Evolutionary conservation across 2,888 invertebrate species (phyloP).

Genomic region (Aphodius granarius): DNA sequence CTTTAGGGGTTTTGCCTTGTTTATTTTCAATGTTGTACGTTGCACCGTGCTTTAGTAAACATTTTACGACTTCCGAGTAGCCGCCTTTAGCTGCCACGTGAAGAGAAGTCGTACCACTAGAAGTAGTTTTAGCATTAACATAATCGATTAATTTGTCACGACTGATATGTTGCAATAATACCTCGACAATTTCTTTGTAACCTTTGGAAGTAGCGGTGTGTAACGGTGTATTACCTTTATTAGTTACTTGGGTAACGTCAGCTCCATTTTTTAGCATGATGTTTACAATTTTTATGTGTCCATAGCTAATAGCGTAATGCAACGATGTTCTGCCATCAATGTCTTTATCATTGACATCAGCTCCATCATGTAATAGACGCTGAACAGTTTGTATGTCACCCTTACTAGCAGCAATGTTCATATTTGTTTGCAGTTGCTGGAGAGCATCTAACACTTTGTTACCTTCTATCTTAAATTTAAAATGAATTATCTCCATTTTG

Average conservation of each 20-base stretch:
- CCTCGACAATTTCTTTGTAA: constrained; percentile 21
- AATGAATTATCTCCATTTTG: too few species aligned
- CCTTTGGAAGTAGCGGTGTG: constrained; percentile 30
- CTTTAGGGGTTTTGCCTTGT: constrained; percentile 33
- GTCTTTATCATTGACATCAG: constrained; percentile 29
- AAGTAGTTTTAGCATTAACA: constrained; percentile 33
- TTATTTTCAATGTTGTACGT: constrained; percentile 30
- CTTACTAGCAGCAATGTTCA: constrained; percentile 28
- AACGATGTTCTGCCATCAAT: constrained; percentile 31
- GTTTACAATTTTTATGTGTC: constrained; percentile 20
- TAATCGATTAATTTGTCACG: constrained; percentile 30
- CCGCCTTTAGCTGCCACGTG: constrained; percentile 35
- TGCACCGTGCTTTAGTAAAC: constrained; percentile 31
- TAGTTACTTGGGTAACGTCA: constrained; percentile 25
- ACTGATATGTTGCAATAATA: constrained; percentile 21
- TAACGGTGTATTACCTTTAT: constrained; percentile 30
- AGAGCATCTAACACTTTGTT: neutral
- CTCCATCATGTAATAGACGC: constrained; percentile 7
- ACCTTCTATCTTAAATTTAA: constrained; percentile 12
- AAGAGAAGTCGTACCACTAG: constrained; percentile 27
- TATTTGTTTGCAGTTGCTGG: constrained; percentile 19
- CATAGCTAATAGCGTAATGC: constrained; percentile 30
- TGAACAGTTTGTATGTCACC: constrained; percentile 17
- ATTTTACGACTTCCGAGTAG: constrained; percentile 29
- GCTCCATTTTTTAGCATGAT: constrained; percentile 25